Evolutionary conservation across 1,140 invertebrate species (phyloP), one percentile per base, ranked within the genome.

Genomic region (Stratiolaelaps scimitus): DNA sequence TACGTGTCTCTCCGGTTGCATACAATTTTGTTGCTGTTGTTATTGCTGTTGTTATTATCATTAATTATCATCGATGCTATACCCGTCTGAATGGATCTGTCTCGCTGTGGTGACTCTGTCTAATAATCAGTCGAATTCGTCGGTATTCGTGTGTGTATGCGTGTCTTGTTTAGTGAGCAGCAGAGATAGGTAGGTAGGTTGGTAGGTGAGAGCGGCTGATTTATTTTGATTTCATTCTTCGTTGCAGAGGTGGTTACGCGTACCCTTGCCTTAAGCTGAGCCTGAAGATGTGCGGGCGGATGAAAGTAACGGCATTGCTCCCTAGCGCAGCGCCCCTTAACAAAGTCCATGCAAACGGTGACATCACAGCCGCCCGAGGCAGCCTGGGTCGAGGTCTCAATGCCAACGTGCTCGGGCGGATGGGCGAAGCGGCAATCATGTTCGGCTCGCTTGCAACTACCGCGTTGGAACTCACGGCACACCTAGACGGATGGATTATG

Each of bases 281-380:
- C 89, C 87, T 92, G 89, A 80, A 95, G 89, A 87, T 95, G 90
- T 83, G 90, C 84, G 83, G 88, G 87, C 83, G 88, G 88, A 83
- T 92, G 88, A 84, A 90, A 91, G 88, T 91, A 92, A 84, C 88
- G 87, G 86, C 89, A 92, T 82, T 87, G 87, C 81, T 89, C 87
- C 82, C 88, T 87, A 83, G 86, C 84, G 84, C 89, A 92, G 83
- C 88, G 86, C 81, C 88, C 88, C 84, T 92, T 93, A 82, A 93
- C 86, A 83, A 89, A 89, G 84, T 94, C 90, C 89, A 94, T 93
- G 88, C 91, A 94, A 83, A 94, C 90, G 81, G 89, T 93, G 82
- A 93, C 78, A 67, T 75, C 87, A 83, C 89, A 89, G 83, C 92
- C 89, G 80, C 89, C 86, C 81, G 86, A 86, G 82, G 88, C 86